A percentile compares a stretch with the other conserved stretches of the same genome.
phyloP scores from a whole-genome alignment of 2,113 vertebrate species.

The human region GRCh38 chr3:29173001-29173500 shows the following conservation, averaged over 20 bases:
- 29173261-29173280: background rate
- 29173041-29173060: background rate
- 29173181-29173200: background rate
- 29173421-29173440: background rate
- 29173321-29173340: background rate
- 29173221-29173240: background rate
- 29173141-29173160: background rate
- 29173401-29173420: background rate
- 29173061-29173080: background rate
- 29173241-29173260: too few relatives aligned
- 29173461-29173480: background rate
- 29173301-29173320: background rate
- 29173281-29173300: background rate
- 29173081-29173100: background rate
- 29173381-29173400: background rate
- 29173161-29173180: background rate
- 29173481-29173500: background rate
- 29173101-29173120: background rate
- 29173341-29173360: background rate
- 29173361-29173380: background rate
- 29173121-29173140: background rate
- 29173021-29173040: background rate
- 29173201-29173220: background rate
- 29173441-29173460: background rate
- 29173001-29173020: background rate